Evolutionary conservation across 2,113 vertebrate genomes (phyloP).

Genomic region (Neolamprologus fasciatus): DNA sequence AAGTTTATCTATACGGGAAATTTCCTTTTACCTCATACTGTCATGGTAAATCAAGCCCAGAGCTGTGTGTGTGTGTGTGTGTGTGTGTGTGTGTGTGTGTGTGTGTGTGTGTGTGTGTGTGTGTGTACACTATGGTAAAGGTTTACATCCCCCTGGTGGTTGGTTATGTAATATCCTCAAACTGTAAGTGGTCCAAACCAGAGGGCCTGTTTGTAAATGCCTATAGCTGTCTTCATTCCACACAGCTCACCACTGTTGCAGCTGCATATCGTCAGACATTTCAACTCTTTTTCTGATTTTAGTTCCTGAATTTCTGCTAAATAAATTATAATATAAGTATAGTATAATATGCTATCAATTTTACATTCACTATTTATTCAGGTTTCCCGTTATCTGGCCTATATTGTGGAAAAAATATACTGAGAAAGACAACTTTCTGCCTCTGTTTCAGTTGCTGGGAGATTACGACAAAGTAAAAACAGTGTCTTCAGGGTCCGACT

Average conservation of each 20-base stretch:
- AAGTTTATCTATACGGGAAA: not conserved
- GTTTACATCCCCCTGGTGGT: conserved; percentile 19
- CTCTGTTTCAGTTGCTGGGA: conserved; percentile 72
- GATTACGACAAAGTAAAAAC: conserved; percentile 97
- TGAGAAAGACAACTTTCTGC: not conserved
- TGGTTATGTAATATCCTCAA: conserved; percentile 41
- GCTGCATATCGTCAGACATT: not conserved
- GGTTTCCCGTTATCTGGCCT: not conserved
- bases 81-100: not conserved
- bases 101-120: too few species aligned
- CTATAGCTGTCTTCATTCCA: not conserved
- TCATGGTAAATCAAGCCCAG: not conserved
- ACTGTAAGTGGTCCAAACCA: conserved; percentile 31
- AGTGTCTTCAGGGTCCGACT: conserved; percentile 84
- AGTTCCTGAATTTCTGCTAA: not conserved
- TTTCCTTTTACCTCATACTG: not conserved
- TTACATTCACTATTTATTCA: not conserved
- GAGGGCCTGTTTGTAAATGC: conserved; percentile 10
- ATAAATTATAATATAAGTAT: not conserved
- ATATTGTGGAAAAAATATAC: not conserved
- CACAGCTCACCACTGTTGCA: conserved; percentile 2
- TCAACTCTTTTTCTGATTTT: not conserved
- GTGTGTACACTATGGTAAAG: not conserved
- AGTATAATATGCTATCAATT: not conserved
- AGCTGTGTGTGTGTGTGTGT: not conserved